Evolutionary conservation across 2,888 invertebrate genomes (phyloP).

Genomic region (Omphaloscelis lunosa): DNA sequence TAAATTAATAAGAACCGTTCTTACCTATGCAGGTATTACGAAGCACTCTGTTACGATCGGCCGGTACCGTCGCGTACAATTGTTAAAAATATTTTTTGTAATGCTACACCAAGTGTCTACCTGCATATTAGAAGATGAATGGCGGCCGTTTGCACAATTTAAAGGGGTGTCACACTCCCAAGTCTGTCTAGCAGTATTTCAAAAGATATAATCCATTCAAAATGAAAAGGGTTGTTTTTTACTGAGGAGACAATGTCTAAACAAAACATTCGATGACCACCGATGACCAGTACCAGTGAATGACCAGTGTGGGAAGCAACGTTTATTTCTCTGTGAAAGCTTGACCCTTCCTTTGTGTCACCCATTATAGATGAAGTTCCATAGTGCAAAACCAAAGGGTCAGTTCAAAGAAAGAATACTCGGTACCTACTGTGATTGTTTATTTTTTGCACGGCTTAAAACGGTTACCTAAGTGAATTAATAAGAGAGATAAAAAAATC

Average conservation of each 20-base stretch:
- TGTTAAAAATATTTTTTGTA: slow-evolving; percentile 33
- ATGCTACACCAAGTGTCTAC: slow-evolving; percentile 37
- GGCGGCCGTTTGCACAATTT: slow-evolving; percentile 78
- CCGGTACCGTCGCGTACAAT: not conserved
- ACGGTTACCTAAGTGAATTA: slow-evolving; percentile 80
- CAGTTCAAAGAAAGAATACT: slow-evolving; percentile 77
- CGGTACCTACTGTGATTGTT: slow-evolving; percentile 74
- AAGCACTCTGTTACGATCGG: not conserved
- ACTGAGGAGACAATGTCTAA: slow-evolving; percentile 79
- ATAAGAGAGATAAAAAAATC: slow-evolving; percentile 80
- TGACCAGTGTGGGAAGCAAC: slow-evolving; percentile 89
- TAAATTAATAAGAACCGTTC: not conserved
- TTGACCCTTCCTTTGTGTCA: slow-evolving; percentile 84
- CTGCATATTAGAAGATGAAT: slow-evolving; percentile 70
- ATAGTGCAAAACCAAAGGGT: slow-evolving; percentile 80
- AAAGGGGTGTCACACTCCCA: slow-evolving; percentile 83
- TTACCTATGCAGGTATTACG: not conserved
- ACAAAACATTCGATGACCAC: slow-evolving; percentile 87
- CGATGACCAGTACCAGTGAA: slow-evolving; percentile 87
- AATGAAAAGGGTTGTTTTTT: slow-evolving; percentile 83
- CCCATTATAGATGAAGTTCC: slow-evolving; percentile 78
- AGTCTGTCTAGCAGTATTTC: slow-evolving; percentile 77
- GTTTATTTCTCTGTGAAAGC: slow-evolving; percentile 78
- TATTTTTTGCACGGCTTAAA: slow-evolving; percentile 83
- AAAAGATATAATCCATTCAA: slow-evolving; percentile 73